A percentile compares a stretch with the other conserved stretches of the same genome.
Conservation (phyloP, 2,797 vertebrate species). For the Mormyrus hasselquistii region DNA sequence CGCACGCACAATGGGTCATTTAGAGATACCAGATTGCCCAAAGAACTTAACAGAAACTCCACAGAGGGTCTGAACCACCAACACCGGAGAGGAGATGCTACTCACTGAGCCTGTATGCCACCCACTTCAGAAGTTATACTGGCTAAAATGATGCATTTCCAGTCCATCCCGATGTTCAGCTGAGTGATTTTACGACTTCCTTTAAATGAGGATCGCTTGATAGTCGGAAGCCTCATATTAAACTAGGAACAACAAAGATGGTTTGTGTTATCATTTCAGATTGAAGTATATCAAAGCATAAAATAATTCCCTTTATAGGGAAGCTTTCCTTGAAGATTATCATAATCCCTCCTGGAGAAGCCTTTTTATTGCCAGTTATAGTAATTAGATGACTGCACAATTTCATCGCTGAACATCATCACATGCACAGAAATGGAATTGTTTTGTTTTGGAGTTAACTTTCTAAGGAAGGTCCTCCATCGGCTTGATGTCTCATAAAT, state of each 20-base stretch:
- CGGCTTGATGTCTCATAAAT: background rate
- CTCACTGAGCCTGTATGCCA: background rate
- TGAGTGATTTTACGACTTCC: background rate
- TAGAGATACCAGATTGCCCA: background rate
- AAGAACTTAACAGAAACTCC: background rate
- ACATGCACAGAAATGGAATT: background rate
- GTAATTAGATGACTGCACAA: conserved; percentile 8
- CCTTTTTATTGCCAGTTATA: background rate
- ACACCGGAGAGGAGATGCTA: background rate
- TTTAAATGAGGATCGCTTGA: background rate
- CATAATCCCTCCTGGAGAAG: conserved; percentile 3
- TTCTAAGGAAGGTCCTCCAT: conserved; percentile 4
- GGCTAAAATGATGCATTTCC: background rate
- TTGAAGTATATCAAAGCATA: conserved; percentile 13
- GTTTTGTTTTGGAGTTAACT: background rate
- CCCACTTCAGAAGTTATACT: background rate
- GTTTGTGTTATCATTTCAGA: conserved; percentile 8
- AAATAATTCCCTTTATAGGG: conserved; percentile 14
- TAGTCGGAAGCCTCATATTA: background rate
- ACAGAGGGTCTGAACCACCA: background rate
- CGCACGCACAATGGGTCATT: background rate
- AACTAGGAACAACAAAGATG: conserved; percentile 5
- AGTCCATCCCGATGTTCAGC: background rate
- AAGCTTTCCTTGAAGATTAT: conserved; percentile 14
- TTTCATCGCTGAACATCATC: conserved; percentile 4